Percentiles rank a stretch among this genome's conserved stretches.
phyloP scores from a whole-genome alignment of 2,888 invertebrate species.

The Selenia dentaria region DNA sequence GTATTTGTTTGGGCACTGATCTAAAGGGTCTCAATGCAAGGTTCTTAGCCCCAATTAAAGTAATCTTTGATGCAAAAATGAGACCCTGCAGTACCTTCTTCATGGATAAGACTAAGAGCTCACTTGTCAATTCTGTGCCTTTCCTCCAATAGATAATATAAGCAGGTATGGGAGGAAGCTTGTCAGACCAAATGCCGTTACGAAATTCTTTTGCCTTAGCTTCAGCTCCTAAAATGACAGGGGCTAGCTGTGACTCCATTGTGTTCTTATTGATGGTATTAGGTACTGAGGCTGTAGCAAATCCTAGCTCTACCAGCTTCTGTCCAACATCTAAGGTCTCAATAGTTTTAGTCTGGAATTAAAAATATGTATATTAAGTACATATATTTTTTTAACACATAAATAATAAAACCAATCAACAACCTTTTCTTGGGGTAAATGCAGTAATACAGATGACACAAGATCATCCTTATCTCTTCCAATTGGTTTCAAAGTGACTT shows the following conservation, averaged over 20 bases:
- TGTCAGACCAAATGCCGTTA: conserved; percentile 75
- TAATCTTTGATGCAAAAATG: conserved; percentile 51
- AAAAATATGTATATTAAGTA: conserved; percentile 20
- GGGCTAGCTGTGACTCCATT: conserved; percentile 67
- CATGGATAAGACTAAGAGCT: conserved; percentile 45
- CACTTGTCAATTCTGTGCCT: conserved; percentile 49
- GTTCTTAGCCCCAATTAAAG: conserved; percentile 60
- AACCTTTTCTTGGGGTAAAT: conserved; percentile 72
- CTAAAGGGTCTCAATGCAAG: conserved; percentile 57
- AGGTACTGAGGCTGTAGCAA: conserved; percentile 69
- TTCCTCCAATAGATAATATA: conserved; percentile 71
- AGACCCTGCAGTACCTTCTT: conserved; percentile 56
- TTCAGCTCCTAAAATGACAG: conserved; percentile 66
- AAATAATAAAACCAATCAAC: neutral
- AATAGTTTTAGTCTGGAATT: conserved; percentile 64
- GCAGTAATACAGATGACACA: conserved; percentile 70
- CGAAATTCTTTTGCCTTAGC: conserved; percentile 64
- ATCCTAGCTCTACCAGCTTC: conserved; percentile 76
- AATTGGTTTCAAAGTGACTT: conserved; percentile 78
- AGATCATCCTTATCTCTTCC: conserved; percentile 70
- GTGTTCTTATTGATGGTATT: conserved; percentile 61
- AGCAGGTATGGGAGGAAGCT: conserved; percentile 66
- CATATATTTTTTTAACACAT: too few relatives aligned
- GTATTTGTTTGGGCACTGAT: conserved; percentile 57
- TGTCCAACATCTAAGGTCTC: conserved; percentile 74